phyloP scores from a whole-genome alignment of 2,797 vertebrate genomes.

The Poliocrania exsul region DNA sequence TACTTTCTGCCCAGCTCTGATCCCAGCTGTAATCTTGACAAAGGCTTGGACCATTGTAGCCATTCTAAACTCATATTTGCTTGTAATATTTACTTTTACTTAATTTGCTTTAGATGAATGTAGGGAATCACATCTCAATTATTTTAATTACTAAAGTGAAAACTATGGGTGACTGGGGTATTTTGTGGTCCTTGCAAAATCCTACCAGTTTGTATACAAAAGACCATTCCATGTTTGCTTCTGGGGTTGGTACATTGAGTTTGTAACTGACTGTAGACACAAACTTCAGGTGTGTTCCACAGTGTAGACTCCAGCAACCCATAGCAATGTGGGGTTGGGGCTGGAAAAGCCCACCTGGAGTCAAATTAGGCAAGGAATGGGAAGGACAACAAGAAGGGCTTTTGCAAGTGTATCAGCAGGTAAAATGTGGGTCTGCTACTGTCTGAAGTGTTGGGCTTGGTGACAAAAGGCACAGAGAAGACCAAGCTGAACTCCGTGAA shows the following conservation, averaged over 20 bases:
- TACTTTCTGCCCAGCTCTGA: neutral
- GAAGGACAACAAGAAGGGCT: neutral
- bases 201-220: neutral
- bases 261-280: neutral
- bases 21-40: neutral
- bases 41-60: neutral
- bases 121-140: neutral
- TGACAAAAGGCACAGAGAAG: neutral
- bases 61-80: neutral
- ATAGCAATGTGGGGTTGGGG: accelerated
- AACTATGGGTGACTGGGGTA: neutral
- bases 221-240: neutral
- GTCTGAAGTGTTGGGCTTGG: accelerated
- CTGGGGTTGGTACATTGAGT: neutral
- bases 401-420: neutral
- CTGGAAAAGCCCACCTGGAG: neutral
- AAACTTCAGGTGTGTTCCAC: neutral
- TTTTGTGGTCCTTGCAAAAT: neutral
- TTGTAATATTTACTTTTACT: neutral
- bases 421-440: neutral
- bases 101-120: neutral
- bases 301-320: neutral
- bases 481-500: neutral
- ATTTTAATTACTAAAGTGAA: neutral
- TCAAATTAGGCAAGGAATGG: neutral